These are phyloP conservation scores for Lutjanus argentimaculatus DNA, from an alignment of 2,797 vertebrate species.

Conservation along the genomic window DNA sequence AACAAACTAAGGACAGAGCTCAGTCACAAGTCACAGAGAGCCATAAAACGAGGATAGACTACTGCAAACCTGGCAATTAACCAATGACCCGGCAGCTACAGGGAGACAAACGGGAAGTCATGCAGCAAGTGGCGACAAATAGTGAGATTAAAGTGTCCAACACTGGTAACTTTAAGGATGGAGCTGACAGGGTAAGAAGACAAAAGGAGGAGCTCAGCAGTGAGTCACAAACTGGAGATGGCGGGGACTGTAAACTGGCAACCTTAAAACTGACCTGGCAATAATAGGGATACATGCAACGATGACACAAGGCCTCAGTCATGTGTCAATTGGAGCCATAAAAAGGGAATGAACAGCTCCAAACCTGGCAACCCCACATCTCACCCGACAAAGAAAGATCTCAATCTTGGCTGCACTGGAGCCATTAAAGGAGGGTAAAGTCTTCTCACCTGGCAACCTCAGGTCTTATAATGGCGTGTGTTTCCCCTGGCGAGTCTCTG, in stretches of 20 bases:
- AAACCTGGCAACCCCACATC: conserved; percentile 33
- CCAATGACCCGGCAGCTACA: conserved; percentile 34
- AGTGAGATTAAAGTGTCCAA: conserved; percentile 32
- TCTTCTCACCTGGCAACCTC: conserved; percentile 48
- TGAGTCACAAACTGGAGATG: conserved; percentile 61
- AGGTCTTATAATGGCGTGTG: conserved; percentile 15
- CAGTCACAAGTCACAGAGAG: conserved; percentile 42
- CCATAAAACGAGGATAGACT: conserved; percentile 60
- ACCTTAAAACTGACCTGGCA: conserved; percentile 60
- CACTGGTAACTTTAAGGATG: conserved; percentile 31
- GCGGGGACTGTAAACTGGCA: conserved; percentile 14
- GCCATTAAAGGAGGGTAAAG: conserved; percentile 42
- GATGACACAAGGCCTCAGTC: conserved; percentile 48
- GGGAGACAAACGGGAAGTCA: conserved; percentile 21
- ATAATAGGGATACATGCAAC: background rate
- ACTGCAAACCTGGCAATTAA: conserved; percentile 48
- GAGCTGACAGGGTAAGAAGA: conserved; percentile 53
- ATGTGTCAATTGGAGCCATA: conserved; percentile 55
- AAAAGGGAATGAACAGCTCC: conserved; percentile 41
- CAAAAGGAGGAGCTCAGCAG: conserved; percentile 40
- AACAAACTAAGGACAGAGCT: conserved; percentile 47
- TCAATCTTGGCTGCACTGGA: conserved; percentile 40
- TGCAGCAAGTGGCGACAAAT: conserved; percentile 17
- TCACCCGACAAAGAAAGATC: conserved; percentile 36
- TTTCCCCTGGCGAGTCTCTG: background rate